phyloP scores from a whole-genome alignment of 2,113 vertebrate genomes.

The Clarias magur region DNA sequence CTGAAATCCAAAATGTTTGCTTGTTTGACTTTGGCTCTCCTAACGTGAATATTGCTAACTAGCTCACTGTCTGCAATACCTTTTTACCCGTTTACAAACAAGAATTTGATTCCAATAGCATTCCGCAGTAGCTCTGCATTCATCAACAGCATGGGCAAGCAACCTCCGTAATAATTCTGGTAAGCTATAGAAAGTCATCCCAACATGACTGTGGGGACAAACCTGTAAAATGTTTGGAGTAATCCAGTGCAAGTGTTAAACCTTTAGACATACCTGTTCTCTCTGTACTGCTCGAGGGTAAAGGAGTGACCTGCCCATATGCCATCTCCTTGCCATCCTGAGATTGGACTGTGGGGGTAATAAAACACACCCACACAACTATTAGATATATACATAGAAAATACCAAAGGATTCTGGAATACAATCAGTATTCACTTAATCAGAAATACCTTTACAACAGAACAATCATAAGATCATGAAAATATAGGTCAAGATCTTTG shows the following conservation, averaged over 20 bases:
- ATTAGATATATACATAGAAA: neutral
- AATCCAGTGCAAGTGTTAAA: neutral
- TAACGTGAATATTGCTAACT: too few relatives aligned
- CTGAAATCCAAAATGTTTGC: too few relatives aligned
- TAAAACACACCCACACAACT: neutral
- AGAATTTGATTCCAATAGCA: too few relatives aligned
- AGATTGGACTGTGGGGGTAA: neutral
- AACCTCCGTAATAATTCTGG: too few relatives aligned
- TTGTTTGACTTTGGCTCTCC: too few relatives aligned
- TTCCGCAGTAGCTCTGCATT: too few relatives aligned
- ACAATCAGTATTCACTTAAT: neutral
- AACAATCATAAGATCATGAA: neutral
- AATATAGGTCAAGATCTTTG: neutral
- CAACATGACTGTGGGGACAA: neutral
- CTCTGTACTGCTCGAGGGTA: neutral
- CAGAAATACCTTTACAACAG: neutral
- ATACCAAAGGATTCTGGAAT: neutral
- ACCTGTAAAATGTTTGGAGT: neutral
- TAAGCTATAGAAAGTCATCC: neutral
- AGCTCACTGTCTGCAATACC: too few relatives aligned
- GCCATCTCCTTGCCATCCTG: neutral
- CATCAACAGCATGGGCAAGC: too few relatives aligned
- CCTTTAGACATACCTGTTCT: neutral
- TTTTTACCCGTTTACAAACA: too few relatives aligned
- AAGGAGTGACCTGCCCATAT: neutral